phyloP scores from a whole-genome alignment of 2,888 invertebrate genomes.

The Carpatolechia fugitivella region DNA sequence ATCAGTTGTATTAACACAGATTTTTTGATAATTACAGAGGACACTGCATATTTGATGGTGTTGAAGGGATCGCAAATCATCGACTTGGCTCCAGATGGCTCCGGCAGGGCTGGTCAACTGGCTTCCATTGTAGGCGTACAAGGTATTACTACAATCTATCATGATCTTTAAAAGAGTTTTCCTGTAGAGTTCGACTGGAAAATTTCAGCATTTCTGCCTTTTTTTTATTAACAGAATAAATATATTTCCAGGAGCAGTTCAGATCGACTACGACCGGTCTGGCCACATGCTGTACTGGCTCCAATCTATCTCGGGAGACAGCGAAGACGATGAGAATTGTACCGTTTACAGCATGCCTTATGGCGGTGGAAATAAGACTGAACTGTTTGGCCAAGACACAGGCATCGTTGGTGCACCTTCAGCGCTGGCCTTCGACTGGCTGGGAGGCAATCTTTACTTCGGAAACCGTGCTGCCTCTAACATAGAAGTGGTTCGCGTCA shows the following conservation, averaged over 20 bases:
- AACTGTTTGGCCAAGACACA: slow-evolving; percentile 88
- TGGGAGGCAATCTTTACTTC: slow-evolving; percentile 95
- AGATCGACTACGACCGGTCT: slow-evolving; percentile 94
- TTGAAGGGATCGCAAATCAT: slow-evolving; percentile 94
- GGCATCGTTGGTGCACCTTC: slow-evolving; percentile 96
- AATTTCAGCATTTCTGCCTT: not conserved
- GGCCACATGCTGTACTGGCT: slow-evolving; percentile 93
- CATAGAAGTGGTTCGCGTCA: slow-evolving; percentile 92
- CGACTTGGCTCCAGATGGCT: slow-evolving; percentile 88
- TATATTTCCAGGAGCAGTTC: slow-evolving; percentile 84
- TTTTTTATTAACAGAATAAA: not conserved
- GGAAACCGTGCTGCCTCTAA: slow-evolving; percentile 94
- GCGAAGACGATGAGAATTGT: slow-evolving; percentile 89
- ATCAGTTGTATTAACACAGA: not conserved
- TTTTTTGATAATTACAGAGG: slow-evolving; percentile 79
- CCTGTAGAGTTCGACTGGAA: no score
- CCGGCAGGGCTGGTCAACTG: slow-evolving; percentile 87
- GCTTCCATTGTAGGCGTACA: slow-evolving; percentile 92
- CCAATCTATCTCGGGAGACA: slow-evolving; percentile 82
- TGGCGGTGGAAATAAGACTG: slow-evolving; percentile 86
- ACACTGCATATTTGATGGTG: slow-evolving; percentile 93
- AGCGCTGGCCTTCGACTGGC: slow-evolving; percentile 97
- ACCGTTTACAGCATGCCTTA: slow-evolving; percentile 92
- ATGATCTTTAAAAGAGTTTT: no score
- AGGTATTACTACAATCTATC: slow-evolving; percentile 41